Conservation (phyloP, 2,113 vertebrate species). For the Mohoua ochrocephala region DNA sequence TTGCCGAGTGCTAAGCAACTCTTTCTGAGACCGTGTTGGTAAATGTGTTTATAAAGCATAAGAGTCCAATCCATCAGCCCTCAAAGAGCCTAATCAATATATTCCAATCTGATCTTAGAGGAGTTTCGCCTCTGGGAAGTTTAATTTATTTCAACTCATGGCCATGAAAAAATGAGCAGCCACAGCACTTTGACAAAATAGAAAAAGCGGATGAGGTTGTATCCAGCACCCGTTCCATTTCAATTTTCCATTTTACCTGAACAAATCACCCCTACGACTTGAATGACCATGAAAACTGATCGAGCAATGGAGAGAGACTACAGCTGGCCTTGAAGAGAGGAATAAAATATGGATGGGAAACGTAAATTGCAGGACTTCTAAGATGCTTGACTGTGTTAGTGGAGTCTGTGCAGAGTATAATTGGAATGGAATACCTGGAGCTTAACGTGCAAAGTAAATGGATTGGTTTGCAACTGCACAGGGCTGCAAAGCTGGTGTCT, state of each 20-base stretch:
- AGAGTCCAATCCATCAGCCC: slow-evolving; percentile 73
- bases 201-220: slow-evolving; percentile 49
- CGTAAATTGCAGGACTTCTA: background rate
- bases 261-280: slow-evolving; percentile 62
- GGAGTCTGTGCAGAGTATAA: background rate
- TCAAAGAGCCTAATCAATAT: slow-evolving; percentile 80
- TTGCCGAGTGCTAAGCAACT: slow-evolving; percentile 68
- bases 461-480: background rate
- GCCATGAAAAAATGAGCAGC: slow-evolving; percentile 71
- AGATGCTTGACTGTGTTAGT: background rate
- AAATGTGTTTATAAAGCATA: slow-evolving; percentile 78
- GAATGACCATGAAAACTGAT: slow-evolving; percentile 66
- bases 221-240: slow-evolving; percentile 59
- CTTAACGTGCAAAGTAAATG: background rate
- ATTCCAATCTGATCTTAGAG: slow-evolving; percentile 76
- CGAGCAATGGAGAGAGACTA: background rate
- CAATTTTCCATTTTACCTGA: slow-evolving; percentile 73
- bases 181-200: slow-evolving; percentile 67
- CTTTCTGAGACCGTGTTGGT: slow-evolving; percentile 68
- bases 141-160: slow-evolving; percentile 79
- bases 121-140: slow-evolving; percentile 73
- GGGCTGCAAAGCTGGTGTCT: background rate
- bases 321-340: too few species aligned
- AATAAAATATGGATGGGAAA: background rate
- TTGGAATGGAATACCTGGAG: background rate